Evolutionary conservation across 2,888 invertebrate species (phyloP).

Genomic region (Graphium colonna): DNA sequence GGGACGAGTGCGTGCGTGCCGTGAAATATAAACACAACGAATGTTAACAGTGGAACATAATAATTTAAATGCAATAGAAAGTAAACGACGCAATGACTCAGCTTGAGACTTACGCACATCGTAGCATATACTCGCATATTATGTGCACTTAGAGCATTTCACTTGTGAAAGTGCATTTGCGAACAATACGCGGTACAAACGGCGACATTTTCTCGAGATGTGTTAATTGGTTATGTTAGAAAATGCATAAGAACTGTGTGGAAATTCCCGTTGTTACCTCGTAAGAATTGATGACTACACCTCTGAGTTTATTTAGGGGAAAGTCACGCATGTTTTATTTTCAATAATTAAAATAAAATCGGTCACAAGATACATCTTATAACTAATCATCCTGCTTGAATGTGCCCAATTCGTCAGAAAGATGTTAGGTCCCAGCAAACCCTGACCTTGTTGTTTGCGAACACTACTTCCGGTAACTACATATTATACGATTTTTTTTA

Average conservation of each 20-base stretch:
- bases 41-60: conserved; percentile 20
- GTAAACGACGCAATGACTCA: conserved; percentile 29
- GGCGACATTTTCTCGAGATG: conserved; percentile 3
- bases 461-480: too few species aligned
- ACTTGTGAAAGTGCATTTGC: conserved; percentile 35
- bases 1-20: conserved; percentile 1
- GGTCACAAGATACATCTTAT: too few species aligned
- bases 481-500: too few species aligned
- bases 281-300: too few species aligned
- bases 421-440: too few species aligned
- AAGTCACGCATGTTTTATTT: too few species aligned
- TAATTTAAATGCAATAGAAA: conserved; percentile 28
- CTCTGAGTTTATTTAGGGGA: too few species aligned
- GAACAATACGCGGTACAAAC: conserved; percentile 17
- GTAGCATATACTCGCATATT: conserved; percentile 25
- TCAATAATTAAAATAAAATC: too few species aligned
- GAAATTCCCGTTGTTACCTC: background rate
- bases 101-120: conserved; percentile 27
- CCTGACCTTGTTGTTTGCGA: too few species aligned
- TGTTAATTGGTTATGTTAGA: background rate
- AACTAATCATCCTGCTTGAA: too few species aligned
- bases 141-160: conserved; percentile 37
- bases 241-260: background rate
- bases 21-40: conserved; percentile 8
- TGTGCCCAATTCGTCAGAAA: too few species aligned